Base-by-base conservation (phyloP, 1,140 invertebrate genomes). In the Xylocopa sonorina region DNA sequence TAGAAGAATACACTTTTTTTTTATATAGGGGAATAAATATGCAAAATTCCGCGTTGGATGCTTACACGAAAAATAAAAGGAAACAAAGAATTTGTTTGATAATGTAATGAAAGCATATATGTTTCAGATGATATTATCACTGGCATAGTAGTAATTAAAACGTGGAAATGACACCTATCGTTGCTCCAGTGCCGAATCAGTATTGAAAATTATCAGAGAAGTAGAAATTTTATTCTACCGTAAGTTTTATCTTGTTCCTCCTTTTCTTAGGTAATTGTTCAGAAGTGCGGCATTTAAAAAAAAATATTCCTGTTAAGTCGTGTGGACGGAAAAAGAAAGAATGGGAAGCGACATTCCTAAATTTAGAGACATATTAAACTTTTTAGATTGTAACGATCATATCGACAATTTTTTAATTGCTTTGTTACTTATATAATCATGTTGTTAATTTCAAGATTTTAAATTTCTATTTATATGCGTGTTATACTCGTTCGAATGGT, bases 91-190 rank as follows among this genome's bases (percentile, higher is more conserved):
- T 50, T 4, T 71, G 43, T 48, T 71, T 34, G 60, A 66, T 69
- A 69, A 41, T 69, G 41, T 60, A 29, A 78, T 48, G 48, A 50
- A 78, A 78, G 75, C 43, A 55, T 71, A 55, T 78, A 38, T 62
- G 67, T 78, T 78, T 60, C 75, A 78, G 66, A 78, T 71, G 43
- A 78, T 71, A 58, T 71, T 60, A 51, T 48, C 55, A 57, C 41
- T 24, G 73, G 34, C 73, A 53, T 71, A 71, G 66, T 71, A 71
- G 21, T 58, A 77, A 60, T 71, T 78, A 78, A 78, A 78, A 78
- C 75, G 75, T 71, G 75, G 67, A 78, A 78, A 78, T 78, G 75
- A 60, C 75, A 78, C 75, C 75, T 78, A 78, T 78, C 18, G 75
- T 78, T 78, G 75, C 64, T 60, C 32, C 66, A 21, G 32, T 71